Conservation (phyloP, 2,113 vertebrate species). For the Brachionichthys hirsutus region DNA sequence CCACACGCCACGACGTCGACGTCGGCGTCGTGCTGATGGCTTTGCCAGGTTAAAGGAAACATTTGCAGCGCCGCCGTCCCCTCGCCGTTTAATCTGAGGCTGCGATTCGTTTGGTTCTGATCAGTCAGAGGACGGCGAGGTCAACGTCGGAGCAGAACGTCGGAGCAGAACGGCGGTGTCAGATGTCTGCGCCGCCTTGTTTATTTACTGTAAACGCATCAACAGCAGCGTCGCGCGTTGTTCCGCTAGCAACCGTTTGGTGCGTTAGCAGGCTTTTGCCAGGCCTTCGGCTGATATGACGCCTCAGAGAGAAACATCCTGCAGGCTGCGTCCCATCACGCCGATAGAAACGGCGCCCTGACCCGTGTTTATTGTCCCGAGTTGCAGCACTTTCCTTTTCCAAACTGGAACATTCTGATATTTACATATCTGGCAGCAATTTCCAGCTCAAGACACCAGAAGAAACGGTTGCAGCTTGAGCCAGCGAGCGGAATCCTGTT, state of each 20-base stretch:
- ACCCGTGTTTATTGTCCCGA: too few relatives aligned
- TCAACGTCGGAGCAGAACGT: conserved; percentile 12
- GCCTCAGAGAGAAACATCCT: too few relatives aligned
- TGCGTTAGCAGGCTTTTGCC: too few relatives aligned
- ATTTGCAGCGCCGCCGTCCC: conserved; percentile 34
- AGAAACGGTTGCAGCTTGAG: too few relatives aligned
- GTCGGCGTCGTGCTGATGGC: conserved; percentile 35
- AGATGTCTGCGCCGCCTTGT: too few relatives aligned
- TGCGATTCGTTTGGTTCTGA: conserved; percentile 24
- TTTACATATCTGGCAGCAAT: neutral
- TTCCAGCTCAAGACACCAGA: neutral
- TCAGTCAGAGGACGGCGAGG: neutral
- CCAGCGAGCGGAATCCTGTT: neutral
- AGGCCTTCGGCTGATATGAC: too few relatives aligned
- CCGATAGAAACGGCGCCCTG: too few relatives aligned
- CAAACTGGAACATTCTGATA: neutral
- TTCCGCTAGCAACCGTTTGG: too few relatives aligned
- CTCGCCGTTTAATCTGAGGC: conserved; percentile 11
- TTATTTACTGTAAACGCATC: too few relatives aligned
- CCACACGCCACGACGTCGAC: conserved; percentile 18
- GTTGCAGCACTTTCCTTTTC: too few relatives aligned
- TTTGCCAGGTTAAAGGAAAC: conserved; percentile 30
- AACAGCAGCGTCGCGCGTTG: too few relatives aligned
- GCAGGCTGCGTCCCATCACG: too few relatives aligned
- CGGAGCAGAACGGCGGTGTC: conserved; percentile 1